These are phyloP conservation scores for Entomyzon cyanotis DNA, from an alignment of 2,113 vertebrate genomes.

Conservation along the genomic window DNA sequence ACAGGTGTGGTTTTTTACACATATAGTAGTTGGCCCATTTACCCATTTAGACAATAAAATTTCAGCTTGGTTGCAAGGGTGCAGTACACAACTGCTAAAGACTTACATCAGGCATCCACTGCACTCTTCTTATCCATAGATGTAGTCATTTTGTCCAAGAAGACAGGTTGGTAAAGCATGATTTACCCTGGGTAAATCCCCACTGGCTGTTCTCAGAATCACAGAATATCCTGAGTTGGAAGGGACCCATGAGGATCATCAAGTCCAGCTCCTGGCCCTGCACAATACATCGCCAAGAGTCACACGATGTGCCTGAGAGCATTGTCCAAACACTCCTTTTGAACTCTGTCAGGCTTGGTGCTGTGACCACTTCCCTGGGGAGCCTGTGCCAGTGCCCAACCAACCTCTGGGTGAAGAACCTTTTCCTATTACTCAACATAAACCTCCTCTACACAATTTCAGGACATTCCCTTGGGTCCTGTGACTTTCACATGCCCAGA, in stretches of 20 bases:
- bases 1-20: background rate
- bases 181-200: background rate
- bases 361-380: background rate
- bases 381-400: background rate
- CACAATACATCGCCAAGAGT: background rate
- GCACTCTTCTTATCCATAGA: background rate
- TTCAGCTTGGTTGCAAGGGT: background rate
- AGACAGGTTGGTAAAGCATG: background rate
- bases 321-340: background rate
- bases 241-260: background rate
- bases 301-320: background rate
- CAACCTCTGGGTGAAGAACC: background rate
- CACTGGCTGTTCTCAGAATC: background rate
- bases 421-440: background rate
- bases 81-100: background rate
- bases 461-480: background rate
- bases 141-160: background rate
- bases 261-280: background rate
- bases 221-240: background rate
- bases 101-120: background rate
- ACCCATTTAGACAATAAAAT: background rate
- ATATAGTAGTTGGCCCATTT: background rate
- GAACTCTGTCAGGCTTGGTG: background rate
- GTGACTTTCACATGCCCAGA: background rate
- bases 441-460: background rate